Base-by-base conservation (phyloP, 1,140 invertebrate genomes). In the Cyclina sinensis region DNA sequence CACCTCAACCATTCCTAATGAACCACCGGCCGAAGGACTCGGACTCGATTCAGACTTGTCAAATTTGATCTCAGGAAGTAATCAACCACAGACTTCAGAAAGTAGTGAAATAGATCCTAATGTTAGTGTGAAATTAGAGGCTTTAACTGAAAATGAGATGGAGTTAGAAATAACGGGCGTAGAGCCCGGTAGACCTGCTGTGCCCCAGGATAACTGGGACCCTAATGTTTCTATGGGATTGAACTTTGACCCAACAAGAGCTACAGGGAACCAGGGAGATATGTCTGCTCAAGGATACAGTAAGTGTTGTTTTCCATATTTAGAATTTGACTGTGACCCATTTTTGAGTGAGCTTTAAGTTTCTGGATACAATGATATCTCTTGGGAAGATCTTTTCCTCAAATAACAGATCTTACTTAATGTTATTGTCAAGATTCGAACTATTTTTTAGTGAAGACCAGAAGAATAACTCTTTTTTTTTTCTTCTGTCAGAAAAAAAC, bases 151-250 rank as follows among this genome's bases (percentile, higher is more conserved):
- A 48, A 39, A 62, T 68, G 81, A 84, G 65, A 84, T 84, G 81
- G 79, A 81, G 59, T 51, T 84, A n/a, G 81, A 84, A 70, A 84
- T 84, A n/a, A 84, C 81, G 30, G 81, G 81, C 46, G 81, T 84
- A 68, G 81, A 84, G 32, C 81, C 81, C 46, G 81, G 81, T 39
- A 68, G 81, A 84, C 81, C 81, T 73, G 4, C 43, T 21, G 24
- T 51, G 27, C 43, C 81, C 24, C 54, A 62, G 35, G 57, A 84
- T 62, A 43, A 82, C 59, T 84, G 81, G 81, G 65, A 73, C 30
- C 57, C 81, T 84, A 84, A 48, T 70, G 46, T 84, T 68, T 84
- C 81, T 35, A 51, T 78, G 74, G 81, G 81, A 1, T 73, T 84
- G 81, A 70, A 48, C 59, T 84, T 73, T 84, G 81, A 84, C 65